Evolutionary conservation across 2,888 invertebrate genomes (phyloP), one percentile per base, ranked within the genome.

Genomic region (Tuberolachnus salignus): DNA sequence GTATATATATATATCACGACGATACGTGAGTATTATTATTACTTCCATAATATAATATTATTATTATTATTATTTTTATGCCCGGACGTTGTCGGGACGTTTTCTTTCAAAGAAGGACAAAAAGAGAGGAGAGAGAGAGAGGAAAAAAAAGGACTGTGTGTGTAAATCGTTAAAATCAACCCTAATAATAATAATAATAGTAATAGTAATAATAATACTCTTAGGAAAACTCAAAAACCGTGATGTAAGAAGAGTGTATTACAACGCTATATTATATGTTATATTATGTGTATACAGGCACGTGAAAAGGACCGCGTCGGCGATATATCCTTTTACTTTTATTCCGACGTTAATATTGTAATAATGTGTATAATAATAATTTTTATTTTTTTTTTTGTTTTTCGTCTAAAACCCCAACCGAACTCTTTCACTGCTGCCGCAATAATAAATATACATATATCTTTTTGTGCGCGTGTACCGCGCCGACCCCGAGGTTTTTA

Each of bases 151-250:
- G 34, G 34, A 34, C 34, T 6, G 34, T 6, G 34, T 34, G 34
- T 49, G 49, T 59, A 19, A 71, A 72, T 51, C 61, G 49, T 72
- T 72, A 72, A 72, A 72, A 72, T n/a, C 59, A 72, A 72, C 72
- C 72, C 72, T 73, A 72, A 61, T 73, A 73, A 61, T 14, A 23
- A 66, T n/a, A 34, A 61, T 19, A n/a, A 49, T 51, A 59, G 59
- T n/a, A 8, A 46, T 23, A 51, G 13, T 46, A 21, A 59, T 49
- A 19, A 34, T 19, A 59, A 49, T 19, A n/a, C n/a, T n/a, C n/a
- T n/a, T n/a, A n/a, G 16, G 49, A 23, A 19, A 51, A 51, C 59
- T 61, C 11, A 42, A 73, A n/a, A 16, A 49, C 49, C 51, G 23
- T 46, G 3, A n/a, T n/a, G n/a, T n/a, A n/a, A n/a, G n/a, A n/a